Evolutionary conservation across 2,113 vertebrate genomes (phyloP), one percentile per base, ranked within the genome.

Genomic region (Brienomyrus longianalis): DNA sequence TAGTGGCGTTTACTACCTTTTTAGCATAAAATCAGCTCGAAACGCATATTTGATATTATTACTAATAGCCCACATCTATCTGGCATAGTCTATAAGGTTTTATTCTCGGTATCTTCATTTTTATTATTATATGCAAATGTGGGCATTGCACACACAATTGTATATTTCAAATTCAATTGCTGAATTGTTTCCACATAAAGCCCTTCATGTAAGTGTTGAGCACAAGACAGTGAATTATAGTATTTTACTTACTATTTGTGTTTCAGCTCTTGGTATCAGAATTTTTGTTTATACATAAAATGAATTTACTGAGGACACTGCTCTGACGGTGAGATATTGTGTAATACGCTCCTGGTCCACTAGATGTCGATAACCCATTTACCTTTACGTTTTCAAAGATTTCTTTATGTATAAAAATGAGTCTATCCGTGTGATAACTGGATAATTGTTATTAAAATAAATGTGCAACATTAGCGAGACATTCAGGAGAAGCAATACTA

Each of bases 351-450:
- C 1, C n/a, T n/a, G 43, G 8, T 87, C 2, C 90, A 91, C 88
- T 39, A 59, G 90, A 89, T 91, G 85, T 89, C 89, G 51, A 86
- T 88, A 86, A 85, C 9, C 21, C 83, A 31, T 27, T 51, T 51
- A 51, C 45, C 19, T n/a, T 48, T 51, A 86, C 3, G 4, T 85
- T 3, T 50, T 13, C 3, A 2, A 47, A 50, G 19, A 50, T 43
- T 43, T 80, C 66, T 80, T 43, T 80, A 43, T 43, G 31, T 17
- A 80, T 80, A 80, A 77, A 13, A 39, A 6, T 1, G 74, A 7
- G 13, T 43, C 35, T 80, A 43, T 17, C 5, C 35, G 35, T 35
- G 35, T 19, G 74, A 43, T 80, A 35, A 39, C 35, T 43, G 15
- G 31, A 43, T 43, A 80, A 80, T 74, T 31, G 66, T 11, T 74